Base-by-base conservation (phyloP, 2,113 vertebrate genomes). In the Bos indicus region DNA sequence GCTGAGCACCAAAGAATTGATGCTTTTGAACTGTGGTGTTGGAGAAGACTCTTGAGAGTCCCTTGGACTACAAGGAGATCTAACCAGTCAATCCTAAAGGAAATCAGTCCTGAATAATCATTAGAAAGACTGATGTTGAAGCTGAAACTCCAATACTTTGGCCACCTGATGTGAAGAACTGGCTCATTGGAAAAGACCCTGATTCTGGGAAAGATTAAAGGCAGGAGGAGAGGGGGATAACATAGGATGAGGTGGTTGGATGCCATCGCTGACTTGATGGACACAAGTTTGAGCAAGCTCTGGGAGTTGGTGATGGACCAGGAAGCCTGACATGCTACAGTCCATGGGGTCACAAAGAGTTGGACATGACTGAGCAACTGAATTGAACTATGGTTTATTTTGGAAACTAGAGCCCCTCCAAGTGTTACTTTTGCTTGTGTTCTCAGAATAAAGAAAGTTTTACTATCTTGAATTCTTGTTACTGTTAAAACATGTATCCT, bases 1-100 rank as follows among this genome's bases (percentile, higher is more conserved):
- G 2, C n/a, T 71, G 64, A 71, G n/a, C 5, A 19, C 19, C 1
- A 0, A 36, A 71, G 9, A 71, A 71, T 12, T 71, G 17, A 71
- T 71, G n/a, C 64, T 71, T 71, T 71, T 36, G 64, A 71, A 23
- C 64, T 12, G 64, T 71, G 33, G n/a, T 71, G n/a, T 71, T 11
- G 9, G n/a, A 71, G 9, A 5, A 21, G 9, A 71, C 64, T 71
- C 17, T 36, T 71, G 64, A 67, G 64, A 36, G 17, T 36, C 19
- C 19, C 9, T 36, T 36, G 64, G 64, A 71, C n/a, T 71, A n/a
- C 9, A 71, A 71, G 9, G 64, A 36, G n/a, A 71, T 36, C n/a
- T 2, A 71, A 36, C 17, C 8, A 71, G 19, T 36, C n/a, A 0
- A 36, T 23, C 19, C 10, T 71, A 71, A 36, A 71, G 64, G n/a